A percentile compares a stretch with the other conserved stretches of the same genome.
Evolutionary conservation across 2,797 vertebrate species (phyloP).

Genomic region (Darevskia nairensis): DNA sequence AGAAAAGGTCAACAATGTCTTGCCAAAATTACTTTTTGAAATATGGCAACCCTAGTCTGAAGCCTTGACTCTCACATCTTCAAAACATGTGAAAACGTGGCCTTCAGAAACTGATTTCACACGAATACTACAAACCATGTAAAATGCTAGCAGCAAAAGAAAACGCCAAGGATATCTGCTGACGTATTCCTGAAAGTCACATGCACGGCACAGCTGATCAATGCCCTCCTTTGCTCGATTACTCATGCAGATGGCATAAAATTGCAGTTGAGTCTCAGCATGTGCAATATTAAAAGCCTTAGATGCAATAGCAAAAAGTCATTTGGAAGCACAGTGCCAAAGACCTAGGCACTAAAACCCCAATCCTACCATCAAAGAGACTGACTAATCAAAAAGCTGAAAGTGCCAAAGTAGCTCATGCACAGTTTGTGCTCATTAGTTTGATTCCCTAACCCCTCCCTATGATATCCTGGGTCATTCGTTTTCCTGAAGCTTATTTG

Average conservation of each 20-base stretch:
- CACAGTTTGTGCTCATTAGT: not conserved
- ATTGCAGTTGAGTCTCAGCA: conserved; percentile 4
- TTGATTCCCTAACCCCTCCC: not conserved
- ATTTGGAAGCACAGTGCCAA: not conserved
- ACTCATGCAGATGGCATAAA: conserved; percentile 19
- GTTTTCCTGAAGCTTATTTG: not conserved
- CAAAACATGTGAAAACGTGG: not conserved
- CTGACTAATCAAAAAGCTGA: not conserved
- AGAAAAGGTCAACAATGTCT: no score
- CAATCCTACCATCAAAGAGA: not conserved
- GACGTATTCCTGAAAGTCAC: conserved; percentile 17
- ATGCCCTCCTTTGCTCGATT: not conserved
- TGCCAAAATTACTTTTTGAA: no score
- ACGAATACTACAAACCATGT: not conserved
- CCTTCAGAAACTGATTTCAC: not conserved
- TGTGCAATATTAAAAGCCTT: not conserved
- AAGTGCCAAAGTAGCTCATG: not conserved
- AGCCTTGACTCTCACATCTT: not conserved
- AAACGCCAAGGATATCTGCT: conserved; percentile 9
- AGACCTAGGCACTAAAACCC: not conserved
- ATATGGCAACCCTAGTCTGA: not conserved
- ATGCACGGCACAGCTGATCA: not conserved
- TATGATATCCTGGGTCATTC: not conserved
- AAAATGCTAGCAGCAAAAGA: not conserved
- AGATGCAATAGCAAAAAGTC: not conserved